Conservation (phyloP, 2,797 vertebrate species). For the Amniataba percoides region DNA sequence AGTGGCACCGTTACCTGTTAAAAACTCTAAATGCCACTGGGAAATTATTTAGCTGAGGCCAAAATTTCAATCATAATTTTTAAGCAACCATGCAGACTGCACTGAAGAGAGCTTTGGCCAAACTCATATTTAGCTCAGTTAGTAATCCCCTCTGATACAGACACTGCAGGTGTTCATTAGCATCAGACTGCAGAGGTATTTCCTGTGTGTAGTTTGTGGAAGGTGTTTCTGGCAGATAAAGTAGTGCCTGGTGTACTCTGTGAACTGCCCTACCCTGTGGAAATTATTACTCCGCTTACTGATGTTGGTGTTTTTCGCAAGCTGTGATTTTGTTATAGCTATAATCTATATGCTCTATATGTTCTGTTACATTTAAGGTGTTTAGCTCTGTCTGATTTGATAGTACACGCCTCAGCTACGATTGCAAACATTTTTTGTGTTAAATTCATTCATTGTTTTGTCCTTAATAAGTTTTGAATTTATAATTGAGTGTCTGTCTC, state of each 20-base stretch:
- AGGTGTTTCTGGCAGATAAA: conserved; percentile 65
- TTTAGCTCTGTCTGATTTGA: background rate
- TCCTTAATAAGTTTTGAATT: background rate
- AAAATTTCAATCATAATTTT: conserved; percentile 14
- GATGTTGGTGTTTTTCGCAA: background rate
- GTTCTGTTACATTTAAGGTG: background rate
- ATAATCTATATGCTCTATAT: background rate
- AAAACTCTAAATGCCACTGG: background rate
- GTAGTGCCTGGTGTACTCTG: conserved; percentile 32
- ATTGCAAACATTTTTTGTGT: background rate
- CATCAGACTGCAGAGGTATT: conserved; percentile 29
- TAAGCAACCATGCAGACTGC: conserved; percentile 10
- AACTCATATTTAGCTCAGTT: conserved; percentile 16
- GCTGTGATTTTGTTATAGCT: conserved; percentile 18
- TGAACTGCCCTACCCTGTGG: conserved; percentile 32
- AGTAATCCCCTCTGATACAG: conserved; percentile 27
- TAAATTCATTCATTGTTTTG: background rate
- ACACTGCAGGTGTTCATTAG: conserved; percentile 35
- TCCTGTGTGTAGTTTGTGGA: conserved; percentile 50
- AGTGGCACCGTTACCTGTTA: background rate
- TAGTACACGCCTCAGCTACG: background rate
- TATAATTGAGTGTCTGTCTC: background rate
- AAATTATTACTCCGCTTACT: conserved; percentile 12
- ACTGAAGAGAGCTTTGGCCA: conserved; percentile 18
- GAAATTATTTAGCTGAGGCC: conserved; percentile 8